phyloP scores from a whole-genome alignment of 2,797 vertebrate species.

The Neoniphon sammara region DNA sequence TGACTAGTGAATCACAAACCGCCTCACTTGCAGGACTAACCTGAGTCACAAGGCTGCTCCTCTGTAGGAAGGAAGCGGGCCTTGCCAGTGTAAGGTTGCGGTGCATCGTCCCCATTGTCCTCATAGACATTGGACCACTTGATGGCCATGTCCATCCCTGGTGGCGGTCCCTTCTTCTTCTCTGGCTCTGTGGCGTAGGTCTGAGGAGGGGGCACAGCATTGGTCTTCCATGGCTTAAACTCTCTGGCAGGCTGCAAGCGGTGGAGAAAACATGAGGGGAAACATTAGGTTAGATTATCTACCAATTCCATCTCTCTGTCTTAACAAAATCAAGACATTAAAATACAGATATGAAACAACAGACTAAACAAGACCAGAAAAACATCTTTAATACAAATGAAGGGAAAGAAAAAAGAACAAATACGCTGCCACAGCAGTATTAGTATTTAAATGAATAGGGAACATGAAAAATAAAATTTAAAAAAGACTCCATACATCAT shows the following conservation, averaged over 20 bases:
- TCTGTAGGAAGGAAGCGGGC: conserved; percentile 84
- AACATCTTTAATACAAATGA: too few relatives aligned
- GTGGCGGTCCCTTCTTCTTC: conserved; percentile 87
- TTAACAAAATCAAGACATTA: too few relatives aligned
- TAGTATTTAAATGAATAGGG: too few relatives aligned
- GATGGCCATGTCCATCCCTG: conserved; percentile 95
- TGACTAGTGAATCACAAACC: neutral
- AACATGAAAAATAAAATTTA: too few relatives aligned
- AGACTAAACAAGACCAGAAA: too few relatives aligned
- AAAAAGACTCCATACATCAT: too few relatives aligned
- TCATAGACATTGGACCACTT: conserved; percentile 98
- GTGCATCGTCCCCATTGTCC: conserved; percentile 95
- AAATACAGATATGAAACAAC: too few relatives aligned
- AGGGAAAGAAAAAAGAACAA: too few relatives aligned
- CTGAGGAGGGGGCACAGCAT: conserved; percentile 91
- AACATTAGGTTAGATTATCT: neutral
- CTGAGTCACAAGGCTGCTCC: conserved; percentile 81
- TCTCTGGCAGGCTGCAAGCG: conserved; percentile 86
- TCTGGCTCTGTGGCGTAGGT: conserved; percentile 85
- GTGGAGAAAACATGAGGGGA: neutral
- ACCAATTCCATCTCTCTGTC: too few relatives aligned
- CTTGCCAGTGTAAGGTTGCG: conserved; percentile 78
- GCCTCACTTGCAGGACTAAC: conserved; percentile 65
- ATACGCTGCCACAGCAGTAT: too few relatives aligned
- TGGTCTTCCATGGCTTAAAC: conserved; percentile 92